These are phyloP conservation scores for Brachionus calyciflorus DNA, from an alignment of 1,140 invertebrate species.

Conservation along the genomic window DNA sequence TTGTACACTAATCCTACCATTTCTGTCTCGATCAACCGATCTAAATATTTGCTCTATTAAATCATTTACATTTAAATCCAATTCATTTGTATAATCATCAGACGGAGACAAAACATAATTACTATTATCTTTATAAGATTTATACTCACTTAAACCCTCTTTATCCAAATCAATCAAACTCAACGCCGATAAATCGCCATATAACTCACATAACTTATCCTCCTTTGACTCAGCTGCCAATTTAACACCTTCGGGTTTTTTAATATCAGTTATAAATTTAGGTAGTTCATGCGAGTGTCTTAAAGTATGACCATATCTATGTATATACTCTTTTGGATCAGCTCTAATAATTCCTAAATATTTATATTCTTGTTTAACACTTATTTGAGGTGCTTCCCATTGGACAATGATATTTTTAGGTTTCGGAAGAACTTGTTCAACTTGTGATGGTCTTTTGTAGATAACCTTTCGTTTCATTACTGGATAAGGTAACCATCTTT, in stretches of 20 bases:
- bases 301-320: background rate
- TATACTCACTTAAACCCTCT: background rate
- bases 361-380: background rate
- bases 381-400: background rate
- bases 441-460: background rate
- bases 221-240: background rate
- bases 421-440: background rate
- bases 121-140: background rate
- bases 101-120: background rate
- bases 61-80: background rate
- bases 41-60: conserved; percentile 33
- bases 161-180: conserved; percentile 28
- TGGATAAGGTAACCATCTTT: conserved; percentile 42
- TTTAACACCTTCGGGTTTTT: background rate
- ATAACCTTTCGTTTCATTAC: conserved; percentile 2
- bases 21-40: conserved; percentile 23
- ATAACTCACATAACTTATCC: background rate
- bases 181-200: conserved; percentile 13
- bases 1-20: conserved; percentile 23
- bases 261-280: background rate
- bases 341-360: conserved; percentile 33
- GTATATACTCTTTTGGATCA: background rate
- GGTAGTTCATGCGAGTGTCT: background rate
- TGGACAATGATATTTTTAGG: conserved; percentile 42
- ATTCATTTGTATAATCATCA: background rate